Base-by-base conservation (phyloP, 2,797 vertebrate genomes). In the Todus mexicanus region DNA sequence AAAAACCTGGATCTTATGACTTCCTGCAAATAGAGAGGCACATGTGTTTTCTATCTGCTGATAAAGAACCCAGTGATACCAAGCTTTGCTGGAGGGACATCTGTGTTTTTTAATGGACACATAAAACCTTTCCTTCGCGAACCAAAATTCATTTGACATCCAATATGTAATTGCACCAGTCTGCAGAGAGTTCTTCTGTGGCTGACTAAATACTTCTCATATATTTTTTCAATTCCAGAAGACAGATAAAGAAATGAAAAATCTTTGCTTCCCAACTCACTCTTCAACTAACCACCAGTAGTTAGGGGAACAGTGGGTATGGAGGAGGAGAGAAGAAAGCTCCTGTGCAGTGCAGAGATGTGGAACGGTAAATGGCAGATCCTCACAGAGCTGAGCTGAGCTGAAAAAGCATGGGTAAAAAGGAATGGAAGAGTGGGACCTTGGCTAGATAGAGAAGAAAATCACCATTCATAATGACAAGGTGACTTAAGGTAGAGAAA, bases 11-110 rank as follows among this genome's bases (percentile, higher is more conserved):
- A 63, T 93, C 90, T 89, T 86, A 78, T 76, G 79, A 87, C 71
- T 92, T 91, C 94, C 93, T 91, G 89, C 73, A 51, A 88, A 73
- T 23, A 70, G 80, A 94, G 81, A 91, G 60, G 56, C 90, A 91
- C 93, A 95, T 91, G 70, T 95, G 94, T 96, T 96, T 96, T 95
- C 92, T 87, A 95, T 95, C 91, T 89, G 56, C 80, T 95, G 93
- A 91, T 95, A 95, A 92, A 95, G 79, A 84, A 64, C 38, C 64
- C 79, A 92, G 70, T 84, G 93, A 96, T 92, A 94, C 59, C 3
- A 4, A 89, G 66, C 60, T 87, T 84, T 91, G 66, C 79, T 91
- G 70, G 48, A 84, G 73, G 89, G 92, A 93, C 25, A 12, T 88
- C 70, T 94, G 73, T 91, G 51, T n/a, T 92, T 96, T 87, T 90